phyloP scores from a whole-genome alignment of 2,888 invertebrate species.

The Tortrix viridana region DNA sequence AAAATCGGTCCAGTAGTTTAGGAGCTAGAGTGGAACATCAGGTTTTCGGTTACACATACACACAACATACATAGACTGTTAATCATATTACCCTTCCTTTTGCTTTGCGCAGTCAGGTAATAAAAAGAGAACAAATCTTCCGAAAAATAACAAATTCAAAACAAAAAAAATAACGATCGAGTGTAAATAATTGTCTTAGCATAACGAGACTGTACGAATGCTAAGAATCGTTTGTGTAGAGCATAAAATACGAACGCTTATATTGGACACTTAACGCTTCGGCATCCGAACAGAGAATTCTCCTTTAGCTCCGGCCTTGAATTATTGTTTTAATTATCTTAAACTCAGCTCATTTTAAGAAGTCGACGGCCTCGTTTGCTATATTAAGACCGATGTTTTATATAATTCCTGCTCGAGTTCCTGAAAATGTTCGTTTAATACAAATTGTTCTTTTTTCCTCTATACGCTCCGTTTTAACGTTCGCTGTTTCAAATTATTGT shows the following conservation, averaged over 20 bases:
- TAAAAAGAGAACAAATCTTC: too few relatives aligned
- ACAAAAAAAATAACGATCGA: too few relatives aligned
- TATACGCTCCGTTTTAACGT: constrained; percentile 31
- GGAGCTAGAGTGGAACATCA: too few relatives aligned
- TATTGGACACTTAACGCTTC: constrained; percentile 10
- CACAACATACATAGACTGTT: too few relatives aligned
- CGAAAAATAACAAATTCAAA: too few relatives aligned
- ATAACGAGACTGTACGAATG: too few relatives aligned
- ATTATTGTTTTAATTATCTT: constrained; percentile 26
- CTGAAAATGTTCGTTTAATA: constrained; percentile 2
- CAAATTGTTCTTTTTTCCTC: constrained; percentile 2
- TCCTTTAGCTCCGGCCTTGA: background rate
- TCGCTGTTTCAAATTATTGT: constrained; percentile 29
- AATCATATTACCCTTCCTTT: too few relatives aligned
- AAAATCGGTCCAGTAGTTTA: too few relatives aligned
- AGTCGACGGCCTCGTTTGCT: constrained; percentile 18
- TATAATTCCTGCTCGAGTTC: constrained; percentile 2
- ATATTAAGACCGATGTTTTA: constrained; percentile 11
- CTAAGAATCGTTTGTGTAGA: too few relatives aligned
- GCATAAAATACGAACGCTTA: background rate
- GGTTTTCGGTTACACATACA: too few relatives aligned
- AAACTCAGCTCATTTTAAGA: constrained; percentile 11
- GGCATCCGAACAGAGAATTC: background rate
- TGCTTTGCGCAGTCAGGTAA: too few relatives aligned
- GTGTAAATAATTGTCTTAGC: too few relatives aligned